phyloP scores from a whole-genome alignment of 2,888 invertebrate genomes.

The Adelphocoris suturalis region DNA sequence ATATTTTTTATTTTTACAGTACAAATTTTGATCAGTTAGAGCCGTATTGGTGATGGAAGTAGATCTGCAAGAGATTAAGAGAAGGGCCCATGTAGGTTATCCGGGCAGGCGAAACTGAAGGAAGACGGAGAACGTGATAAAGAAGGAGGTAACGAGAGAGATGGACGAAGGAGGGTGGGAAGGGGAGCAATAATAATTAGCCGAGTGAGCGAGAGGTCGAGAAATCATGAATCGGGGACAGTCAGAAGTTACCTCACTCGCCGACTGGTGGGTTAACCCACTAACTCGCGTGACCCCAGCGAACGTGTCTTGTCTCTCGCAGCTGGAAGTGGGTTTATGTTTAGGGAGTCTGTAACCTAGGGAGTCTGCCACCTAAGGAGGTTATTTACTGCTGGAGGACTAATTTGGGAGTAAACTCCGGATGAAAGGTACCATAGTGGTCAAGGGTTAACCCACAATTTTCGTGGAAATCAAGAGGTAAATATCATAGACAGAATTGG shows the following conservation, averaged over 20 bases:
- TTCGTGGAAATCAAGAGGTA: too few species aligned
- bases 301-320: not conserved
- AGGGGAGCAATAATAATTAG: slow-evolving; percentile 21
- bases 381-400: too few species aligned
- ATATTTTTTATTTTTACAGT: too few species aligned
- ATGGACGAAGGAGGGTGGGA: too few species aligned
- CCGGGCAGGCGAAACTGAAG: not conserved
- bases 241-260: slow-evolving; percentile 2
- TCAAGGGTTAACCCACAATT: too few species aligned
- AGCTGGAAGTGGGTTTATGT: too few species aligned
- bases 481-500: too few species aligned
- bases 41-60: not conserved
- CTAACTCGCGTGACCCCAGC: not conserved
- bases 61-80: not conserved
- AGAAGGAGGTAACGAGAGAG: too few species aligned
- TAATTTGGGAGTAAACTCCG: too few species aligned
- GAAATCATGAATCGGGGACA: slow-evolving; percentile 51
- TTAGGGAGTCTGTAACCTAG: too few species aligned
- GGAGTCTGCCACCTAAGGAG: too few species aligned
- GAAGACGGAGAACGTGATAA: not conserved
- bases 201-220: slow-evolving; percentile 37
- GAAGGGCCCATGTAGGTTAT: not conserved
- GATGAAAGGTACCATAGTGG: too few species aligned
- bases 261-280: not conserved
- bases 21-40: not conserved